A percentile compares a stretch with the other conserved stretches of the same genome.
Evolutionary conservation across 92 coral and sea anemone species (phyloP).

Genomic region (Porites evermanni): DNA sequence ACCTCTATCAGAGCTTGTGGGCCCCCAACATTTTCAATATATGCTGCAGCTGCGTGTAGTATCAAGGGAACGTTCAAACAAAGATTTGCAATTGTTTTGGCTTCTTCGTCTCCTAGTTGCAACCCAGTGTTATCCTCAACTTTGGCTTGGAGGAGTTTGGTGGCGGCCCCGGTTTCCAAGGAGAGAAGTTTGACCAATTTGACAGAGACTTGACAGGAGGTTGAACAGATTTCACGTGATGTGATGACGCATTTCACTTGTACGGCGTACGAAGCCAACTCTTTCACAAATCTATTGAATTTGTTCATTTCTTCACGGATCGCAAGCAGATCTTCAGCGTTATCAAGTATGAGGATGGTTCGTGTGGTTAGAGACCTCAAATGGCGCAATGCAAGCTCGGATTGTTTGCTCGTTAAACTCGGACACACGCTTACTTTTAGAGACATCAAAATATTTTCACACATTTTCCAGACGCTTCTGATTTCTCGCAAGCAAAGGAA

Average conservation of each 20-base stretch:
- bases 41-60: constrained; percentile 64
- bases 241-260: constrained; percentile 60
- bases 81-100: constrained; percentile 52
- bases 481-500: constrained; percentile 58
- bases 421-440: constrained; percentile 21
- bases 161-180: constrained; percentile 29
- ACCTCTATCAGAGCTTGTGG: constrained; percentile 49
- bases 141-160: constrained; percentile 21
- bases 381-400: constrained; percentile 19
- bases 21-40: constrained; percentile 40
- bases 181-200: constrained; percentile 43
- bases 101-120: constrained; percentile 44
- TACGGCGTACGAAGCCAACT: constrained; percentile 35
- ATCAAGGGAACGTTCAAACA: constrained; percentile 61
- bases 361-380: constrained; percentile 16
- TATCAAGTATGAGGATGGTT: constrained; percentile 56
- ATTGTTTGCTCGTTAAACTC: constrained; percentile 27
- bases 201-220: constrained; percentile 12
- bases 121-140: constrained; percentile 11
- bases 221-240: constrained; percentile 39
- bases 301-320: constrained; percentile 3
- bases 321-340: constrained; percentile 55
- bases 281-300: constrained; percentile 53
- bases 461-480: constrained; percentile 47
- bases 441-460: constrained; percentile 36